Evolutionary conservation across 2,113 vertebrate species (phyloP), one percentile per base, ranked within the genome.

Genomic region (Eretmochelys imbricata): DNA sequence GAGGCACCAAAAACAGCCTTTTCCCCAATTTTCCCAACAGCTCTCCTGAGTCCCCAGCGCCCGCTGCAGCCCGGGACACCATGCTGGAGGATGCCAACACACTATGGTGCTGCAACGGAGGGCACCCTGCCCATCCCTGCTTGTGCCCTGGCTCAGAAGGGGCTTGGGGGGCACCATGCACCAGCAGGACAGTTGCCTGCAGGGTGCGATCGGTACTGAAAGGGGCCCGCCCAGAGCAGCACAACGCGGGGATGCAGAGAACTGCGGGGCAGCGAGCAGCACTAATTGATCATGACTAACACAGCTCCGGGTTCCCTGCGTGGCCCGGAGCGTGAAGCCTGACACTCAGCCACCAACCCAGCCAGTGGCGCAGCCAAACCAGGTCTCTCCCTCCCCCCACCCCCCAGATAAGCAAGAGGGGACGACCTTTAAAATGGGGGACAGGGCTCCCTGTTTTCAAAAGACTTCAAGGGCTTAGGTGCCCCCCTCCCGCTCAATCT

Each of bases 391-490:
- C 53, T 62, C 35, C 42, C 42, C 35, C 80, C n/a, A 20, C 48
- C 55, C 16, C 29, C 10, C 5, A 48, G 78, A 54, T 65, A 38
- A 72, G 80, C 76, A 24, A 55, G 48, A 69, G 4, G 49, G 78
- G 53, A 14, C 20, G 46, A 72, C 54, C 22, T 79, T 82, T 62
- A 76, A 92, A 88, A 89, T 25, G 81, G 31, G 72, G 80, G 85
- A 54, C 72, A 84, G 53, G 38, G 49, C 27, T 79, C 19, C 54
- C 27, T 92, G 49, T 57, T 85, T 38, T n/a, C 59, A 51, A 59
- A 80, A 55, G 42, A 24, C 79, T 78, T 0, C 0, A 16, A 6
- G 4, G 54, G 80, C 75, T 87, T 48, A 38, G 29, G 38, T 2
- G 9, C 81, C n/a, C 84, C 69, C 55, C 20, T 78, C 62, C 83